phyloP scores from a whole-genome alignment of 2,888 invertebrate genomes.

The Idaea biselata region DNA sequence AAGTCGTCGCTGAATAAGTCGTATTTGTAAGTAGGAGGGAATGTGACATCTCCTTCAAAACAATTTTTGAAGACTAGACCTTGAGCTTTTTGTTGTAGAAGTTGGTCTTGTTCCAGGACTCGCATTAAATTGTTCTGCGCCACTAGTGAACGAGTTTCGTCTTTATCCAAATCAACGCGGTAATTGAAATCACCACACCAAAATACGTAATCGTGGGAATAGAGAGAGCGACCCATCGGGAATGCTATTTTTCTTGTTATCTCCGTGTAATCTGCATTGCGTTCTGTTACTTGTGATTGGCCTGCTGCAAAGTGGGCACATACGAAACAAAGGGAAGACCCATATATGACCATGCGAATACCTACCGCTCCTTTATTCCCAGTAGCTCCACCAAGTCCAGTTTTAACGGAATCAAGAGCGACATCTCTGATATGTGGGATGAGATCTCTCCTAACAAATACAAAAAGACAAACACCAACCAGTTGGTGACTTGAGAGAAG shows the following conservation, averaged over 20 bases:
- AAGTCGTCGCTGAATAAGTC: constrained; percentile 99
- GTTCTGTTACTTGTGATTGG: constrained; percentile 95
- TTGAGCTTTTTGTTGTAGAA: constrained; percentile 89
- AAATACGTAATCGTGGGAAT: constrained; percentile 98
- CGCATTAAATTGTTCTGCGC: constrained; percentile 86
- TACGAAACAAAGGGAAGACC: constrained; percentile 97
- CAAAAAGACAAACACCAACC: constrained; percentile 98
- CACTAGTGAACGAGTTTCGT: constrained; percentile 93
- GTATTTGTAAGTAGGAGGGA: constrained; percentile 99
- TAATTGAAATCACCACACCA: constrained; percentile 99
- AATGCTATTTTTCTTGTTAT: constrained; percentile 94
- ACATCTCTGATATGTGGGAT: constrained; percentile 95
- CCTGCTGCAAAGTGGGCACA: constrained; percentile 99
- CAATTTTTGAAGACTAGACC: constrained; percentile 95
- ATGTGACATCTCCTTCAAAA: constrained; percentile 93
- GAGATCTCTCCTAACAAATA: constrained; percentile 94
- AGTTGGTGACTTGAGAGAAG: constrained; percentile 96
- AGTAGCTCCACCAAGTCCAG: constrained; percentile 98
- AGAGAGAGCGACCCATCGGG: constrained; percentile 94
- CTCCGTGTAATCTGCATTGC: constrained; percentile 98
- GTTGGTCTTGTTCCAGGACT: constrained; percentile 93
- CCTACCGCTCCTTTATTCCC: constrained; percentile 98
- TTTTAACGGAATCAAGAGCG: constrained; percentile 97
- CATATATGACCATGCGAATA: constrained; percentile 94
- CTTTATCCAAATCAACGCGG: constrained; percentile 96